Conservation (phyloP, 2,113 vertebrate genomes). For the Periophthalmodon schlosseri region DNA sequence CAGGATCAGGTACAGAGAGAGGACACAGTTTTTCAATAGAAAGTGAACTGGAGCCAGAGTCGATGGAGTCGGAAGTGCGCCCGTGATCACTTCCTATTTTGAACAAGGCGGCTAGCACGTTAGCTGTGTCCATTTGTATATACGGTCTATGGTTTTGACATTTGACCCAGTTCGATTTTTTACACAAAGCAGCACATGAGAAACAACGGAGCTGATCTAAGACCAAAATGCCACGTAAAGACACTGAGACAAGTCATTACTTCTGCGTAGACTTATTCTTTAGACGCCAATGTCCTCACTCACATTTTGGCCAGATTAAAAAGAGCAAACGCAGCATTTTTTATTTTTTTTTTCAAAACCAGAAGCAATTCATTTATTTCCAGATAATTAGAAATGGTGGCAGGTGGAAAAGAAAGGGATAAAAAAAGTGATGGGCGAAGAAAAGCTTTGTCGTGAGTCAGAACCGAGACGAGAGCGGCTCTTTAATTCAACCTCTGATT, state of each 20-base stretch:
- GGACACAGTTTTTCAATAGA: too few species aligned
- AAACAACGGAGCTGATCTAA: neutral
- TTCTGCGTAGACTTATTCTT: constrained; percentile 11
- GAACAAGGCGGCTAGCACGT: too few species aligned
- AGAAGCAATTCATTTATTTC: constrained; percentile 58
- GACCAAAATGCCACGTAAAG: neutral
- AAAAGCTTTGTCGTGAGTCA: constrained; percentile 64
- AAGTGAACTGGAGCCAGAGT: too few species aligned
- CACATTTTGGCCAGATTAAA: constrained; percentile 26
- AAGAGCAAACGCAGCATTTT: constrained; percentile 59
- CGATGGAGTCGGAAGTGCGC: too few species aligned
- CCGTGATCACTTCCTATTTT: too few species aligned
- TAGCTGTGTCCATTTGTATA: too few species aligned
- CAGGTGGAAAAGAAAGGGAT: constrained; percentile 39
- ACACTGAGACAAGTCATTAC: neutral
- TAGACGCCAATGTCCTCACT: constrained; percentile 13
- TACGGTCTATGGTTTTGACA: neutral
- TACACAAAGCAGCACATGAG: neutral
- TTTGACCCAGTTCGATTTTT: too few species aligned
- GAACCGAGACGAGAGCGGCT: constrained; percentile 65
- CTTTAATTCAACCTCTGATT: constrained; percentile 72
- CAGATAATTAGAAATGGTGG: constrained; percentile 68
- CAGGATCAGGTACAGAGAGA: too few species aligned
- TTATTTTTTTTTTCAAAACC: constrained; percentile 16
- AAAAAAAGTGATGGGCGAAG: constrained; percentile 52